Conservation (phyloP, 2,888 invertebrate species). For the Heliconius sara region DNA sequence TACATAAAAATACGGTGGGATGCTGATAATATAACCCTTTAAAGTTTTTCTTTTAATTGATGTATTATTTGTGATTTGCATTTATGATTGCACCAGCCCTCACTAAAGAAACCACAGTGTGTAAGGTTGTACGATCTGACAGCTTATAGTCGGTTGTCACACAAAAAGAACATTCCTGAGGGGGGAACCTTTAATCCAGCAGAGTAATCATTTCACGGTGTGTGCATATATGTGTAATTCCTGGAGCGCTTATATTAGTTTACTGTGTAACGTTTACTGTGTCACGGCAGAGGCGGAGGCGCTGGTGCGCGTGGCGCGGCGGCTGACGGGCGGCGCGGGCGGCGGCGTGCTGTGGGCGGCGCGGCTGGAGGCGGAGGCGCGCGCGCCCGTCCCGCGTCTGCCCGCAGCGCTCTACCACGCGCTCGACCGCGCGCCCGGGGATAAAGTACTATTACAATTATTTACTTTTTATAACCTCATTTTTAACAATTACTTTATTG, state of each 20-base stretch:
- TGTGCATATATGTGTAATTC: neutral
- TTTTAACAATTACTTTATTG: too few species aligned
- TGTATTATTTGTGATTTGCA: too few species aligned
- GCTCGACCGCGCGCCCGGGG: conserved; percentile 74
- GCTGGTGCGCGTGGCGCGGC: conserved; percentile 44
- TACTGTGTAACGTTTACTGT: neutral
- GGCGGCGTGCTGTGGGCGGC: conserved; percentile 48
- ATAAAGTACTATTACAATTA: conserved; percentile 51
- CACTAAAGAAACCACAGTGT: too few species aligned
- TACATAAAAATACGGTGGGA: too few species aligned
- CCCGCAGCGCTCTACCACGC: conserved; percentile 74
- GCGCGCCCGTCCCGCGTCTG: conserved; percentile 51
- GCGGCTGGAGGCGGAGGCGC: conserved; percentile 53
- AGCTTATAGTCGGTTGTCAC: too few species aligned
- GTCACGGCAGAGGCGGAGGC: conserved; percentile 40
- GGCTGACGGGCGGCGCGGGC: conserved; percentile 46
- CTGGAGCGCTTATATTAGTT: neutral
- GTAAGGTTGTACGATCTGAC: too few species aligned
- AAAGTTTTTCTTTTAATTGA: too few species aligned
- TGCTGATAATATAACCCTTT: too few species aligned
- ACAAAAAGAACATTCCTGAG: neutral
- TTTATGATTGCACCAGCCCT: too few species aligned
- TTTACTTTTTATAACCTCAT: too few species aligned
- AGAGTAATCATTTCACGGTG: neutral
- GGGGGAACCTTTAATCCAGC: too few species aligned